These are phyloP conservation scores for Bungarus multicinctus DNA, from an alignment of 2,113 vertebrate species.

Conservation along the genomic window DNA sequence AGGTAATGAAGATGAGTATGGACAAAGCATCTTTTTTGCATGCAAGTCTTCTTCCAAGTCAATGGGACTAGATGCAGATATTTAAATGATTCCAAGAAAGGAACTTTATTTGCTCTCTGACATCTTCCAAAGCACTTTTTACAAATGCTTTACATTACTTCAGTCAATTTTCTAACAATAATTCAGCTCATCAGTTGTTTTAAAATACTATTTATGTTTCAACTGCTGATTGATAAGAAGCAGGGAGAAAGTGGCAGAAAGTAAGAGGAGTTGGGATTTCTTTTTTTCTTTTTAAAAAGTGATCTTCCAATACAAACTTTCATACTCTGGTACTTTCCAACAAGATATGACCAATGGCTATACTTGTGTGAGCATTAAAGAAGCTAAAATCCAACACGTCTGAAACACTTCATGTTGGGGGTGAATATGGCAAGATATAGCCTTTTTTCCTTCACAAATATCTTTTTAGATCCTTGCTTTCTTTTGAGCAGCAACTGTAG, in stretches of 20 bases:
- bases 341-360: not conserved
- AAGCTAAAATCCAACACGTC: not conserved
- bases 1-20: not conserved
- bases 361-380: not conserved
- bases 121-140: not conserved
- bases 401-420: slow-evolving; percentile 6
- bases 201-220: not conserved
- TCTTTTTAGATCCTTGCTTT: not conserved
- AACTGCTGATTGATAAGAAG: not conserved
- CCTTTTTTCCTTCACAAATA: not conserved
- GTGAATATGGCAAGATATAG: not conserved
- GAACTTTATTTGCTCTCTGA: not conserved
- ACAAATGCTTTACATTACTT: not conserved
- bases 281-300: not conserved
- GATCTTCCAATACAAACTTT: not conserved
- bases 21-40: not conserved
- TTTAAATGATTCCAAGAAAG: not conserved
- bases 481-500: slow-evolving; percentile 21
- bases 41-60: not conserved
- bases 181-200: not conserved
- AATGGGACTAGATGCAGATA: not conserved
- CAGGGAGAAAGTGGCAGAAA: not conserved
- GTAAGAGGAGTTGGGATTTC: not conserved
- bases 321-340: not conserved
- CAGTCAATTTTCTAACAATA: not conserved